Evolutionary conservation across 2,888 invertebrate genomes (phyloP).

Genomic region (Neocrepidodera transversa): DNA sequence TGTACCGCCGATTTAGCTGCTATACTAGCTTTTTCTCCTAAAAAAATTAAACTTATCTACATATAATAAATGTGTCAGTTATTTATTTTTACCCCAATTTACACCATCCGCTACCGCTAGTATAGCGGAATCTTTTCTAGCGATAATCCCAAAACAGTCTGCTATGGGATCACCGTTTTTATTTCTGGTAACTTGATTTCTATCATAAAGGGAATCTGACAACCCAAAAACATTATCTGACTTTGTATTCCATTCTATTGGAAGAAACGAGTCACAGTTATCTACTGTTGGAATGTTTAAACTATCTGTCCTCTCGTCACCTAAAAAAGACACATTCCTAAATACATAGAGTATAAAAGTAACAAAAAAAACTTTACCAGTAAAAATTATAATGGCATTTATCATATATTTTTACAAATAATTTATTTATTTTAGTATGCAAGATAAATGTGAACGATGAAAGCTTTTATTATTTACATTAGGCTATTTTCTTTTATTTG

Average conservation of each 20-base stretch:
- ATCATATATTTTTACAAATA: too few relatives aligned
- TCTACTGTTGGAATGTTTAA: conserved; percentile 18
- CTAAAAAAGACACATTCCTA: too few relatives aligned
- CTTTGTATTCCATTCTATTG: conserved; percentile 66
- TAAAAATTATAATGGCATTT: too few relatives aligned
- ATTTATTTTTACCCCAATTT: conserved; percentile 76
- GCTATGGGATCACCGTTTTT: conserved; percentile 83
- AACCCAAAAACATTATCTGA: conserved; percentile 71
- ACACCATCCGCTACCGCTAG: conserved; percentile 88
- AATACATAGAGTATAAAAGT: too few relatives aligned
- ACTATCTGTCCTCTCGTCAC: conserved; percentile 27
- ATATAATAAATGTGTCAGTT: not conserved
- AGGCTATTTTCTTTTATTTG: too few relatives aligned
- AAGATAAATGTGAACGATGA: too few relatives aligned
- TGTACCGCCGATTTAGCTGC: conserved; percentile 88
- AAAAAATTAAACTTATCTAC: conserved; percentile 27
- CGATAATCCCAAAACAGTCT: conserved; percentile 82
- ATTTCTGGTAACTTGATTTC: conserved; percentile 77
- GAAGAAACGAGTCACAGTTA: conserved; percentile 50
- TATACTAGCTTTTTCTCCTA: conserved; percentile 78
- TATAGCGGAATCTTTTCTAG: conserved; percentile 75
- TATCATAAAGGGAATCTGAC: conserved; percentile 82
- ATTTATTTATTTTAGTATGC: too few relatives aligned
- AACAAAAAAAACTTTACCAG: too few relatives aligned
- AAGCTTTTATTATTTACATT: too few relatives aligned